Conservation (phyloP, 2,113 vertebrate genomes). For the Lepisosteus oculatus region DNA sequence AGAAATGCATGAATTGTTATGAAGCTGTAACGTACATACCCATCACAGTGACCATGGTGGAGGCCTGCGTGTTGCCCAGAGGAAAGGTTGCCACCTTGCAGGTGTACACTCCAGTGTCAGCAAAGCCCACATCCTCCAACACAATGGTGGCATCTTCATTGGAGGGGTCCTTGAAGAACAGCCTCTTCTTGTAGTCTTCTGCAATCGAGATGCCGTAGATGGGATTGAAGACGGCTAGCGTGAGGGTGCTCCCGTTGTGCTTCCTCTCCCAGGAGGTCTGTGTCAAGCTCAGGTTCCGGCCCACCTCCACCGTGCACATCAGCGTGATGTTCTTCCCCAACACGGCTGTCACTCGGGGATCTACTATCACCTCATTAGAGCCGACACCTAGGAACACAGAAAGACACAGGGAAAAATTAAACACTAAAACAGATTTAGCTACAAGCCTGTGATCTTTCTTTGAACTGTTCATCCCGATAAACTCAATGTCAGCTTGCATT, state of each 20-base stretch:
- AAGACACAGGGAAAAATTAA: slow-evolving; percentile 8
- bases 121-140: slow-evolving; percentile 79
- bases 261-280: slow-evolving; percentile 93
- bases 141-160: slow-evolving; percentile 83
- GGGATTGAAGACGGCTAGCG: slow-evolving; percentile 88
- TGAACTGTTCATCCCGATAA: no score
- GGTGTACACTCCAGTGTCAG: slow-evolving; percentile 85
- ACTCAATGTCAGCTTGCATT: no score
- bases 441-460: no score
- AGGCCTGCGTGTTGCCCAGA: slow-evolving; percentile 84
- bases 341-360: slow-evolving; percentile 78
- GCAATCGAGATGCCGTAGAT: slow-evolving; percentile 83
- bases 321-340: slow-evolving; percentile 91
- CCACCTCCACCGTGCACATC: slow-evolving; percentile 81
- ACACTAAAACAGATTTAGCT: no score
- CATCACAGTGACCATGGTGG: slow-evolving; percentile 79
- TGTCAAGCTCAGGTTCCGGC: slow-evolving; percentile 80
- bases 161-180: slow-evolving; percentile 82
- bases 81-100: slow-evolving; percentile 94
- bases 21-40: slow-evolving; percentile 69
- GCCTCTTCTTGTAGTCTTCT: slow-evolving; percentile 74
- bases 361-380: slow-evolving; percentile 81
- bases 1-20: no score
- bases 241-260: slow-evolving; percentile 72
- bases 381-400: slow-evolving; percentile 68